Evolutionary conservation across 2,888 invertebrate species (phyloP).

Genomic region (Pristionchus fissidentatus): DNA sequence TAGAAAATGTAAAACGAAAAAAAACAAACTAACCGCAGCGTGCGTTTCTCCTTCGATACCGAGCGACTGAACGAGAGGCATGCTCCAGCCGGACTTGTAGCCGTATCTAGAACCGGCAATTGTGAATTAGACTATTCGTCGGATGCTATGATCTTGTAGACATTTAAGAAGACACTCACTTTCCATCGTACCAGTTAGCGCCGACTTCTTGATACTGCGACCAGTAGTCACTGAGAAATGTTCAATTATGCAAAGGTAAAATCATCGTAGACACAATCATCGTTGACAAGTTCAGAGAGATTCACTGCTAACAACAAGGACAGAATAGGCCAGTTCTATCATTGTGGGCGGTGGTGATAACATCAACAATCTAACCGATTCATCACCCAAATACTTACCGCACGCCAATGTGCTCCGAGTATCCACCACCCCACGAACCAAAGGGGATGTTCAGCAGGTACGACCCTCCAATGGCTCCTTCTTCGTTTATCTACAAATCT

Average conservation of each 20-base stretch:
- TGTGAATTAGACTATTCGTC: not conserved
- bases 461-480: slow-evolving; percentile 67
- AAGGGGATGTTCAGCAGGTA: slow-evolving; percentile 65
- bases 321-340: not conserved
- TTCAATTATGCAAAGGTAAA: not conserved
- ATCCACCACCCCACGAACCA: slow-evolving; percentile 72
- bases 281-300: too few species aligned
- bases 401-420: slow-evolving; percentile 66
- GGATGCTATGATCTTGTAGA: not conserved
- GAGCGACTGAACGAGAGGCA: slow-evolving; percentile 68
- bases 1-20: not conserved
- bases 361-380: not conserved
- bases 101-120: slow-evolving; percentile 51
- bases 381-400: too few species aligned
- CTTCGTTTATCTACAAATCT: slow-evolving; percentile 52
- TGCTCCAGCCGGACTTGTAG: slow-evolving; percentile 64
- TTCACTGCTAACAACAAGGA: too few species aligned
- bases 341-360: not conserved
- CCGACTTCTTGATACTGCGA: slow-evolving; percentile 67
- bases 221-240: slow-evolving; percentile 69
- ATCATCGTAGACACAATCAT: not conserved
- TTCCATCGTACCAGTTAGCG: slow-evolving; percentile 67
- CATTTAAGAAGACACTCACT: slow-evolving; percentile 50
- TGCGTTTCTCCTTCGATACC: slow-evolving; percentile 69
- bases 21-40: slow-evolving; percentile 55